These are phyloP conservation scores for Nipponia nippon DNA, from an alignment of 2,113 vertebrate species.

Conservation along the genomic window DNA sequence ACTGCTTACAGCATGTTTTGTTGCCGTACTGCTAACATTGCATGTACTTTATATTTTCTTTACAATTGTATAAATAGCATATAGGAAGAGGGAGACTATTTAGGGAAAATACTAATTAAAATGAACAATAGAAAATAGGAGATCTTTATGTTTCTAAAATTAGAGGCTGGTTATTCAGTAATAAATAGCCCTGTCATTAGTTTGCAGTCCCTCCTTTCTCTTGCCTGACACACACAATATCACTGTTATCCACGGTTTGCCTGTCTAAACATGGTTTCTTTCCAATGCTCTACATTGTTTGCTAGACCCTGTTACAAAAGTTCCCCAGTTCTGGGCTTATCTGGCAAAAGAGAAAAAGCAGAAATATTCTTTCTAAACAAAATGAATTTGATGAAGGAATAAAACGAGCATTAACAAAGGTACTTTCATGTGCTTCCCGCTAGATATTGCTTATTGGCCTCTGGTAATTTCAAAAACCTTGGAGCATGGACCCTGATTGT, in stretches of 20 bases:
- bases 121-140: constrained; percentile 73
- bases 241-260: constrained; percentile 60
- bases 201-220: constrained; percentile 59
- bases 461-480: background rate
- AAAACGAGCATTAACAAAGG: background rate
- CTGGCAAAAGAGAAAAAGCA: constrained; percentile 37
- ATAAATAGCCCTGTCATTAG: constrained; percentile 74
- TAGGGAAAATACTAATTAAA: constrained; percentile 82
- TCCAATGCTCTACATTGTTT: constrained; percentile 59
- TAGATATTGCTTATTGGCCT: background rate
- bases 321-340: constrained; percentile 41
- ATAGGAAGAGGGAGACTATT: constrained; percentile 71
- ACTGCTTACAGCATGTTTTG: constrained; percentile 1
- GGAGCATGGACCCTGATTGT: background rate
- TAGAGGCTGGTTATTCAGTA: constrained; percentile 73
- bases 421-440: background rate
- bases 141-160: constrained; percentile 75
- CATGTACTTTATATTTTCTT: constrained; percentile 69
- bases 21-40: constrained; percentile 59
- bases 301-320: constrained; percentile 45
- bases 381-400: background rate
- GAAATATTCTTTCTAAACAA: constrained; percentile 38
- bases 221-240: constrained; percentile 54
- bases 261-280: constrained; percentile 72
- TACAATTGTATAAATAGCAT: constrained; percentile 72